Evolutionary conservation across 2,113 vertebrate species (phyloP), one percentile per base, ranked within the genome.

Genomic region (Nothobranchius furzeri): DNA sequence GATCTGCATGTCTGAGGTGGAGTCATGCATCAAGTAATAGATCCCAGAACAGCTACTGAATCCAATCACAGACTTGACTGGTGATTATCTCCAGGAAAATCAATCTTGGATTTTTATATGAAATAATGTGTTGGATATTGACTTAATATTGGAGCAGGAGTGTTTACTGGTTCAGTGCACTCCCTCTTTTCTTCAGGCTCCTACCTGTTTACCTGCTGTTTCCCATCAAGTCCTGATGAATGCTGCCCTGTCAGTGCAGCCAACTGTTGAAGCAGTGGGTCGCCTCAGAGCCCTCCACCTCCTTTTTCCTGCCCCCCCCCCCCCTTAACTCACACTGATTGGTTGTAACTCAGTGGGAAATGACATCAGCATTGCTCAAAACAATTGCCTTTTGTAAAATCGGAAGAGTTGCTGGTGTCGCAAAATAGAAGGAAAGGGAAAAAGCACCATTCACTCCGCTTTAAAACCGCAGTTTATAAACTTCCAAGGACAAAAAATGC

Each of bases 191-290:
- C 61, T 36, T 15, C 14, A 55, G 62, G 20, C 58, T 82, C 58
- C 15, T 72, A 68, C 42, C 63, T 64, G 58, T 59, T 8, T 72
- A 68, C 42, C 63, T 64, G 58, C 62, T 8, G 11, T 56, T 36
- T 17, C 60, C 61, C 60, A 72, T 71, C 71, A 69, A 76, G 66
- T 51, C 8, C 75, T 87, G 84, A 88, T 82, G 72, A 79, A 89
- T 85, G 81, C 51, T 45, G 9, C 61, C 50, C 73, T 78, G 84
- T 88, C 75, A 71, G 56, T 4, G 47, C 66, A 80, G 75, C 79
- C 84, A 88, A 80, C 84, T 88, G 87, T 74, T 87, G 66, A 60
- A 70, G 46, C 49, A 66, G n/a, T 4, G 20, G 43, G 48, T 66
- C 66, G 63, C 68, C 0, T 62, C 64, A 53, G 54, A 71, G 42